These are phyloP conservation scores for Oncorhynchus keta DNA, from an alignment of 2,113 vertebrate species.

Conservation along the genomic window DNA sequence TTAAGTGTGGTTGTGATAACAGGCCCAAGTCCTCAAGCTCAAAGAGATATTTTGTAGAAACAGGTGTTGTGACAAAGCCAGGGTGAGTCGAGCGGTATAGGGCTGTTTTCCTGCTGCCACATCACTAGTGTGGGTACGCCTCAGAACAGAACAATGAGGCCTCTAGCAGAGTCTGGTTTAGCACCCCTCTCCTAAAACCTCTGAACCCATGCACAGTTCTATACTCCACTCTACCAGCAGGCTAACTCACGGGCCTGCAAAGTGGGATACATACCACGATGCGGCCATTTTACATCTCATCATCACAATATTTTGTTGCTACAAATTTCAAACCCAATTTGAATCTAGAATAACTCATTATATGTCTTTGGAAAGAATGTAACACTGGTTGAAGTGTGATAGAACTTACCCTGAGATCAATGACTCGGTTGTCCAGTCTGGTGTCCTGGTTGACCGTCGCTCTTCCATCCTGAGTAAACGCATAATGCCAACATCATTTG, in stretches of 20 bases:
- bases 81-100: background rate
- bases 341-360: background rate
- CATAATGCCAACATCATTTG: background rate
- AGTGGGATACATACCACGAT: too few relatives aligned
- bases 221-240: too few relatives aligned
- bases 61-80: constrained; percentile 57
- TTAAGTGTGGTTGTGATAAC: constrained; percentile 54
- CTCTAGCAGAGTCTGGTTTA: too few relatives aligned
- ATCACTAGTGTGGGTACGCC: constrained; percentile 25
- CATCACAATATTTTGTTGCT: too few relatives aligned
- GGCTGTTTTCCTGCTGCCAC: constrained; percentile 45
- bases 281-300: too few relatives aligned
- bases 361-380: too few relatives aligned
- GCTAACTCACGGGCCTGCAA: too few relatives aligned
- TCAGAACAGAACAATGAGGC: constrained; percentile 41
- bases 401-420: constrained; percentile 92
- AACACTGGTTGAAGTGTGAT: too few relatives aligned
- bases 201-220: too few relatives aligned
- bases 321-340: background rate
- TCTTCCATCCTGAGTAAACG: constrained; percentile 88
- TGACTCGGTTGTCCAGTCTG: constrained; percentile 95
- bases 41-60: constrained; percentile 49
- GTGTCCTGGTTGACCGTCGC: constrained; percentile 99
- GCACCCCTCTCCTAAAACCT: too few relatives aligned
- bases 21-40: constrained; percentile 39